Evolutionary conservation across 2,113 vertebrate species (phyloP).

Genomic region (Myrmecobius fasciatus): DNA sequence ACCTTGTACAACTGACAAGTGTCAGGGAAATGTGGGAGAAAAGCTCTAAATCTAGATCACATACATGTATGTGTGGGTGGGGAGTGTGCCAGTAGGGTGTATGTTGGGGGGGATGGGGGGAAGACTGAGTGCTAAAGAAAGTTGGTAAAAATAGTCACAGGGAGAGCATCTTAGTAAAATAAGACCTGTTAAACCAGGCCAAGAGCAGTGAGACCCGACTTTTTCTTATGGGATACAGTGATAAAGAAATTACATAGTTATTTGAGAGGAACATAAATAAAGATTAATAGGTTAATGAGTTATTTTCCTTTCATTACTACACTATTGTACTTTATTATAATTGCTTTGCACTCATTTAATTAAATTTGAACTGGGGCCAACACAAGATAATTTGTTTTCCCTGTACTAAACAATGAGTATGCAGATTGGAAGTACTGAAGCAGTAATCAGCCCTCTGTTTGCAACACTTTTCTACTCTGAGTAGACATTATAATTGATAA

Average conservation of each 20-base stretch:
- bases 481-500: constrained; percentile 93
- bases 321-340: constrained; percentile 95
- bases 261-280: constrained; percentile 94
- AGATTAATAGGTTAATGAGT: constrained; percentile 98
- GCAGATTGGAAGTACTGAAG: constrained; percentile 93
- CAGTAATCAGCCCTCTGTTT: constrained; percentile 91
- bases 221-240: constrained; percentile 86
- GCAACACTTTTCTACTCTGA: constrained; percentile 90
- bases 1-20: constrained; percentile 80
- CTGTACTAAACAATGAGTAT: constrained; percentile 96
- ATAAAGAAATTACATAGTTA: constrained; percentile 92
- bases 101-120: constrained; percentile 67
- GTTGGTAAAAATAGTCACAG: constrained; percentile 73
- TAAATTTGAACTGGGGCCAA: constrained; percentile 97
- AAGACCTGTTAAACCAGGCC: constrained; percentile 80
- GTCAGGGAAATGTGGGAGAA: constrained; percentile 80
- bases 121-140: constrained; percentile 81
- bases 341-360: constrained; percentile 96
- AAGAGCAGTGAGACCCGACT: constrained; percentile 78
- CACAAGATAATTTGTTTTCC: constrained; percentile 98
- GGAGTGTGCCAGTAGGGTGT: constrained; percentile 49
- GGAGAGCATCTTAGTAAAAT: constrained; percentile 77
- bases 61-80: constrained; percentile 70
- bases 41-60: constrained; percentile 68
- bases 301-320: constrained; percentile 98